phyloP scores from a whole-genome alignment of 2,888 invertebrate species.

The Agriopis leucophaearia region DNA sequence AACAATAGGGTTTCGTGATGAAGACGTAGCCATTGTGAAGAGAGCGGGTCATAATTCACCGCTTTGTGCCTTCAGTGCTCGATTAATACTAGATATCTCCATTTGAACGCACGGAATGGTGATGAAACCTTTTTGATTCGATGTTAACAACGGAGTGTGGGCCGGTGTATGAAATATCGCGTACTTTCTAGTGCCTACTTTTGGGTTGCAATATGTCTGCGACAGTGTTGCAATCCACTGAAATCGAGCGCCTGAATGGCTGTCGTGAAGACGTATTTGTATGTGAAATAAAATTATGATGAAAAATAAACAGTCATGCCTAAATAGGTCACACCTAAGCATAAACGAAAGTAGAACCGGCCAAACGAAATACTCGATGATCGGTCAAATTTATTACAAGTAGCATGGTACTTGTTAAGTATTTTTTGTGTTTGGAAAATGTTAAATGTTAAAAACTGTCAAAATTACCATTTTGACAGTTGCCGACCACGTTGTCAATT shows the following conservation, averaged over 20 bases:
- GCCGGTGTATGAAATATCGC: conserved; percentile 51
- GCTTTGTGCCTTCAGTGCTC: conserved; percentile 83
- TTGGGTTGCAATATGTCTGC: conserved; percentile 34
- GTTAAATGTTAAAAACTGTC: too few species aligned
- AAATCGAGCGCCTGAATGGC: conserved; percentile 14
- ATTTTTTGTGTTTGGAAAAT: too few species aligned
- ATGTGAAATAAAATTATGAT: not conserved
- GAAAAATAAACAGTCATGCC: not conserved
- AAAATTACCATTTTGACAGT: too few species aligned
- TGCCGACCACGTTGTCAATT: too few species aligned
- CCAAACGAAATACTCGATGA: not conserved
- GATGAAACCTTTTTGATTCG: conserved; percentile 83
- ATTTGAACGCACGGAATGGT: conserved; percentile 79
- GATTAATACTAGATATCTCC: conserved; percentile 86
- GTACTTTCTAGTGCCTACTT: conserved; percentile 42
- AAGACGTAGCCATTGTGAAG: conserved; percentile 86
- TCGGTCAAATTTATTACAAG: not conserved
- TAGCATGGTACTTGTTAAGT: too few species aligned
- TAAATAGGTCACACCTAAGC: not conserved
- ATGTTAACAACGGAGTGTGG: conserved; percentile 72
- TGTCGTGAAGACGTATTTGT: not conserved
- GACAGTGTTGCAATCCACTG: conserved; percentile 26
- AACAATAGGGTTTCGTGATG: conserved; percentile 84
- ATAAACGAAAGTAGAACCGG: not conserved
- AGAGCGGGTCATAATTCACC: conserved; percentile 84